Conservation (phyloP, 2,797 vertebrate genomes). For the Argentina silus region DNA sequence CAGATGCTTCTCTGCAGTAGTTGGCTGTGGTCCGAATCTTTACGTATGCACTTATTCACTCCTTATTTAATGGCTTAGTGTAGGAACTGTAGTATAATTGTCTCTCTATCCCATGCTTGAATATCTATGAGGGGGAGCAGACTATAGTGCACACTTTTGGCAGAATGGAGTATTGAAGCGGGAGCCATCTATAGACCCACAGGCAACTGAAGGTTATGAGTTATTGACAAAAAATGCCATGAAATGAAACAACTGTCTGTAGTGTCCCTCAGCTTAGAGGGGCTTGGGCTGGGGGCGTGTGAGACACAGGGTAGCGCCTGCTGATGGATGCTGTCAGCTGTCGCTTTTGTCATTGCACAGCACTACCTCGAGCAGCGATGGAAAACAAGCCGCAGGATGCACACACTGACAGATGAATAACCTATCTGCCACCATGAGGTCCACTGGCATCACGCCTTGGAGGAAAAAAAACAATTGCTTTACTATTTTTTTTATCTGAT, state of each 20-base stretch:
- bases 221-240: conserved; percentile 54
- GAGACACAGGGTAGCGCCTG: conserved; percentile 20
- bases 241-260: conserved; percentile 46
- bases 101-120: not conserved
- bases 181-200: not conserved
- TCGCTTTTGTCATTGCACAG: conserved; percentile 58
- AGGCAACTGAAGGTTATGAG: conserved; percentile 46
- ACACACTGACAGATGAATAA: conserved; percentile 37
- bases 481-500: not conserved
- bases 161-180: too few relatives aligned
- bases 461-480: conserved; percentile 22
- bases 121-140: not conserved
- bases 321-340: conserved; percentile 71
- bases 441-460: conserved; percentile 35
- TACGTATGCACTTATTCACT: too few relatives aligned
- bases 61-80: too few relatives aligned
- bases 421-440: conserved; percentile 21
- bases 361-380: conserved; percentile 44
- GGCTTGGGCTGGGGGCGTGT: conserved; percentile 44
- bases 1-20: not conserved
- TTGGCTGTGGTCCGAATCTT: not conserved
- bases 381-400: conserved; percentile 47
- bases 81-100: not conserved
- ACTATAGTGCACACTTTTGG: too few relatives aligned
- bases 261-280: conserved; percentile 25